phyloP scores from a whole-genome alignment of 2,113 vertebrate species.

The Salvelinus sp. region DNA sequence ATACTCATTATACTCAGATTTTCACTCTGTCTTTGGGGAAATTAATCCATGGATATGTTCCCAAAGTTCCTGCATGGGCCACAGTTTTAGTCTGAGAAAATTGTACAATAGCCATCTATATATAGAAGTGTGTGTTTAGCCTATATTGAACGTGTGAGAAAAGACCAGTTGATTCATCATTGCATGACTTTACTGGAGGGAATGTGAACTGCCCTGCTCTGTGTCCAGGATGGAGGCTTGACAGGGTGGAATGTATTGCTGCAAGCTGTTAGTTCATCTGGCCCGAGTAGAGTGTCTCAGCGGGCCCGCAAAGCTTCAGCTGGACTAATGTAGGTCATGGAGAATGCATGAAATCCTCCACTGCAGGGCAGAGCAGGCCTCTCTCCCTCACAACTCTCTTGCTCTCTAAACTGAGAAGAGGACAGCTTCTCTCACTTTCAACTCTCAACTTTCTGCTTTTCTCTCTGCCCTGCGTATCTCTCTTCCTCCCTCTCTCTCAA shows the following conservation, averaged over 20 bases:
- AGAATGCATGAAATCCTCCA: slow-evolving; percentile 58
- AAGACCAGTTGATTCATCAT: not conserved
- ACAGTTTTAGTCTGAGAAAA: not conserved
- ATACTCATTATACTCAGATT: no score
- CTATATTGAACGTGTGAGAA: not conserved
- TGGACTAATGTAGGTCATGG: slow-evolving; percentile 79
- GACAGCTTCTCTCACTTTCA: no score
- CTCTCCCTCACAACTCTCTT: not conserved
- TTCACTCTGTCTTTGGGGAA: no score
- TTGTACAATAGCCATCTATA: not conserved
- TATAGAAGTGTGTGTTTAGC: no score
- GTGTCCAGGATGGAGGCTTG: slow-evolving; percentile 4
- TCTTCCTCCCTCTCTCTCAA: not conserved
- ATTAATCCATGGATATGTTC: not conserved
- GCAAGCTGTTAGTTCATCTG: slow-evolving; percentile 57
- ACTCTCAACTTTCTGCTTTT: no score
- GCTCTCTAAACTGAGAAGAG: not conserved
- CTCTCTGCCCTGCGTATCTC: no score
- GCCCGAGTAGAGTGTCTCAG: slow-evolving; percentile 36
- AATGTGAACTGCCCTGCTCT: not conserved
- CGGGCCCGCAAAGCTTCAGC: slow-evolving; percentile 47
- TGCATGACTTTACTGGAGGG: not conserved
- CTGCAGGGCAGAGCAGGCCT: slow-evolving; percentile 5
- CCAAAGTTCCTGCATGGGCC: not conserved
- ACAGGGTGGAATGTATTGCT: slow-evolving; percentile 58